phyloP scores from a whole-genome alignment of 2,113 vertebrate genomes.

The Cololabis saira region DNA sequence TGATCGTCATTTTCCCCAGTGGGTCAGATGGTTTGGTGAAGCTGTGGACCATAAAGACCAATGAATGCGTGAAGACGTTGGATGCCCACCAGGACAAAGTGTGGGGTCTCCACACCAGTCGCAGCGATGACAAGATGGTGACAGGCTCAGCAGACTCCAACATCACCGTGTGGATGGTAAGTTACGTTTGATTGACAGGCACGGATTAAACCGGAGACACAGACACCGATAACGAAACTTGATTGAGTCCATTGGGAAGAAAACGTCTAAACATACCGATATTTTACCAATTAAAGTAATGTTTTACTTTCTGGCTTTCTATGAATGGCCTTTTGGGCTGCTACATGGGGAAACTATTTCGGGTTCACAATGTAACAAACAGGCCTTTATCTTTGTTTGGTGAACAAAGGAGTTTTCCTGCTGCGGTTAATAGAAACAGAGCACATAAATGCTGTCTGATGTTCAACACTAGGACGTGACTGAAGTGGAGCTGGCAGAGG shows the following conservation, averaged over 20 bases:
- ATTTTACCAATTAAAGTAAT: too few species aligned
- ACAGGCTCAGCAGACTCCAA: constrained; percentile 91
- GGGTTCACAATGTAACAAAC: too few species aligned
- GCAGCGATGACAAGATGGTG: constrained; percentile 84
- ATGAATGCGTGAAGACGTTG: constrained; percentile 93
- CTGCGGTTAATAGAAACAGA: background rate
- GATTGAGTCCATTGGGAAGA: too few species aligned
- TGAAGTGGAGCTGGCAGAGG: constrained; percentile 88
- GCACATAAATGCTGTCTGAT: background rate
- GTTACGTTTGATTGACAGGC: background rate
- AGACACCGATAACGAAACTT: too few species aligned
- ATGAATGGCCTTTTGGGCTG: too few species aligned
- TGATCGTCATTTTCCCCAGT: constrained; percentile 63
- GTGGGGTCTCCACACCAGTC: constrained; percentile 91
- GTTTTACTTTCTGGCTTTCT: too few species aligned
- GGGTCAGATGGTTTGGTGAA: constrained; percentile 95
- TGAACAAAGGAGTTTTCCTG: background rate
- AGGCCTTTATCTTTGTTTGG: too few species aligned
- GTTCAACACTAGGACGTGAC: constrained; percentile 89
- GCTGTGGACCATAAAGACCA: constrained; percentile 97
- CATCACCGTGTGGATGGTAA: constrained; percentile 91
- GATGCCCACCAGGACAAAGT: constrained; percentile 95
- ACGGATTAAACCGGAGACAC: too few species aligned
- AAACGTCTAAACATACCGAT: too few species aligned
- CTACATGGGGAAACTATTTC: too few species aligned